Conservation (phyloP, 2,888 invertebrate genomes). For the Cephus sareptanus region DNA sequence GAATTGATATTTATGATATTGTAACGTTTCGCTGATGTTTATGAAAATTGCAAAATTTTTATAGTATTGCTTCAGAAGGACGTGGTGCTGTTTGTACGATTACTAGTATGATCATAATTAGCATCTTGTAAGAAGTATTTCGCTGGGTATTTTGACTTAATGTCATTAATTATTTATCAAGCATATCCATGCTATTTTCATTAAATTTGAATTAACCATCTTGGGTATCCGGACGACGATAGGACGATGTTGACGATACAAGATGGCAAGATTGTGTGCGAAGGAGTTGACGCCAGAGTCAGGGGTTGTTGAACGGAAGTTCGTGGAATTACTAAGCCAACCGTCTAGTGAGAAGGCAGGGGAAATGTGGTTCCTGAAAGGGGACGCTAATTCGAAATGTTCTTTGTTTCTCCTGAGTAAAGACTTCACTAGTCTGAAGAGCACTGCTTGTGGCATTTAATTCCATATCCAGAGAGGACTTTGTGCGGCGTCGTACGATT, state of each 20-base stretch:
- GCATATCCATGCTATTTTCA: background rate
- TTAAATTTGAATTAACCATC: background rate
- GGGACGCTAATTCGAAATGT: background rate
- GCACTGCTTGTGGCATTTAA: background rate
- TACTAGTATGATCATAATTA: too few species aligned
- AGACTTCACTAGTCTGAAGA: background rate
- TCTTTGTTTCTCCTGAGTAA: background rate
- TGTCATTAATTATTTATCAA: background rate
- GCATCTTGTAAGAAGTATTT: too few species aligned
- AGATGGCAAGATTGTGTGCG: background rate
- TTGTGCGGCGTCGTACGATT: background rate
- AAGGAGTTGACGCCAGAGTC: background rate
- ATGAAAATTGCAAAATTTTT: too few species aligned
- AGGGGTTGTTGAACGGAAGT: background rate
- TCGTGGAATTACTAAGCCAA: background rate
- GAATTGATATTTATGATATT: too few species aligned
- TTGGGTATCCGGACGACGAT: background rate
- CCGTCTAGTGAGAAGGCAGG: background rate
- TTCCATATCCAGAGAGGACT: background rate
- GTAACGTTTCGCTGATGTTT: too few species aligned
- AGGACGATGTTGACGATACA: background rate
- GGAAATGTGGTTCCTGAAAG: background rate
- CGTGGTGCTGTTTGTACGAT: too few species aligned
- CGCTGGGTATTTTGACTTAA: background rate
- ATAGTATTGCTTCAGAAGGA: too few species aligned